Base-by-base conservation (phyloP, 1,140 invertebrate genomes). In the Philopotamus ludificatus region DNA sequence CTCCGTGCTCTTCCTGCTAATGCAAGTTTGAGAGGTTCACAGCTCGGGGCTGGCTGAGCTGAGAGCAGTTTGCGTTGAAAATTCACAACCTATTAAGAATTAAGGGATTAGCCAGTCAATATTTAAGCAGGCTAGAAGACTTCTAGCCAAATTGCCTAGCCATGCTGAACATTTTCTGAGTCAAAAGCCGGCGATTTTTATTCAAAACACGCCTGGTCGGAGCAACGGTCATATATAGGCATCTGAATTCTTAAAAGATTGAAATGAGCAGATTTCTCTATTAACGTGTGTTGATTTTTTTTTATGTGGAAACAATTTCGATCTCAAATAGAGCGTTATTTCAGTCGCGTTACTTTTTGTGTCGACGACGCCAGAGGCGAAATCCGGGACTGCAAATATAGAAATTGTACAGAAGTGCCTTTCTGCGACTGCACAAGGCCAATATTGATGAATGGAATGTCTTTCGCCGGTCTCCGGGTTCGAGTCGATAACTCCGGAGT, bases 381-480 rank as follows among this genome's bases (percentile, higher is more conserved):
- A 23, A 10, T 2, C n/a, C 42, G 42, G 3, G n/a, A 2, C n/a
- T 44, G 3, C 20, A 12, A 44, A 15, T 18, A 18, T 12, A 12
- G 3, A 18, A 9, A 22, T 50, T 50, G 20, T 20, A 7, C 47
- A 50, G 4, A 12, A 23, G 16, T 41, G 26, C 23, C 28, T 23
- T 65, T 59, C 42, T 65, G 1, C 51, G 57, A 50, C 49, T 55
- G 50, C 59, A 65, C 58, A 65, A 18, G 26, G 45, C 44, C 51
- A 49, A 58, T 67, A 67, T 67, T 67, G 65, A 67, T 67, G 53
- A 63, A 67, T 67, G 60, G 44, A 20, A 63, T 50, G 42, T 67
- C 65, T 28, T 41, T 22, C 62, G 62, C 25, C 22, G 22, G 53
- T 51, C 25, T 22, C 20, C 20, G 8, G 47, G 16, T 65, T 26